Percentiles rank a stretch among this genome's conserved stretches.
Evolutionary conservation across 2,888 invertebrate genomes (phyloP).

Genomic region (Nemurella pictetii): DNA sequence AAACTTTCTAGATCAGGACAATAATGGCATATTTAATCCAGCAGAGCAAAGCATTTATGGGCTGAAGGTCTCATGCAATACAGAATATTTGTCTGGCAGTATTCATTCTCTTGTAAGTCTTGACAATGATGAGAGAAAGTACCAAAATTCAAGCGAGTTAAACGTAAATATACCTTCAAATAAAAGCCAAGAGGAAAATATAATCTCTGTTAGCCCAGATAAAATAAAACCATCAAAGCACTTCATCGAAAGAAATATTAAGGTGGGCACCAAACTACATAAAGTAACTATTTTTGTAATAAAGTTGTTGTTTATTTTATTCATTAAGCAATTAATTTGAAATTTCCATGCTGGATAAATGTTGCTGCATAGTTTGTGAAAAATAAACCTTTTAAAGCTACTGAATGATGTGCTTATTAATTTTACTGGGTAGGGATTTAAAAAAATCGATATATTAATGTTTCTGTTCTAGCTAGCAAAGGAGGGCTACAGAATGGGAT

Average conservation of each 20-base stretch:
- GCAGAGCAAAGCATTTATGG: not conserved
- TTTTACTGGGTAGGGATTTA: no score
- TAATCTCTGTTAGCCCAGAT: not conserved
- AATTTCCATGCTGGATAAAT: no score
- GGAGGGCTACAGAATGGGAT: not conserved
- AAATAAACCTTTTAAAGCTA: not conserved
- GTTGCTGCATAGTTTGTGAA: no score
- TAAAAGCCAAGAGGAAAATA: not conserved
- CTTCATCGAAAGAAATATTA: not conserved
- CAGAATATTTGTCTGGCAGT: not conserved
- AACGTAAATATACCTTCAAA: no score
- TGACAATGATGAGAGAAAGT: not conserved
- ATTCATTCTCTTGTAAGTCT: not conserved
- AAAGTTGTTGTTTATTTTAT: not conserved
- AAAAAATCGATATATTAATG: no score
- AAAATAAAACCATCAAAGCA: not conserved
- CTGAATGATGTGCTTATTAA: no score
- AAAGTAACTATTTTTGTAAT: not conserved
- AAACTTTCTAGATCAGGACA: not conserved
- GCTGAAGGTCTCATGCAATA: not conserved
- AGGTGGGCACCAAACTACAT: not conserved
- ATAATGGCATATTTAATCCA: not conserved
- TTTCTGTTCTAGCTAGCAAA: not conserved
- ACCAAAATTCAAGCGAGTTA: no score
- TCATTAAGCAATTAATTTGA: no score